A percentile compares a stretch with the other conserved stretches of the same genome.
Evolutionary conservation across 2,113 vertebrate species (phyloP).

Genomic region (Podarcis muralis): DNA sequence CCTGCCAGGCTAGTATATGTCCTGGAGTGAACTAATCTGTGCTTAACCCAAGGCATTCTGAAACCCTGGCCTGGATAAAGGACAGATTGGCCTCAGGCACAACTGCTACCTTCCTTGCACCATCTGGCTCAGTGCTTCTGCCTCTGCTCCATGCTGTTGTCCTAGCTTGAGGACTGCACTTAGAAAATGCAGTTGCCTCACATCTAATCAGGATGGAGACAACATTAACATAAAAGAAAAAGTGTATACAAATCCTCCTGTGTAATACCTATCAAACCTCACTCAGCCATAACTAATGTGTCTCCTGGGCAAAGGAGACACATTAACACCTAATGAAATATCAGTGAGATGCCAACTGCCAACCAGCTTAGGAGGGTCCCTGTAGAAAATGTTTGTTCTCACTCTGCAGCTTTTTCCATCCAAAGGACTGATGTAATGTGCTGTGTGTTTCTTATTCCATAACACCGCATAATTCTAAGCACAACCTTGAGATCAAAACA

Average conservation of each 20-base stretch:
- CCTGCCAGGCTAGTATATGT: too few relatives aligned
- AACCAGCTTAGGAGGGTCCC: constrained; percentile 26
- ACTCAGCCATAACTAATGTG: constrained; percentile 24
- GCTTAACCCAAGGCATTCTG: too few relatives aligned
- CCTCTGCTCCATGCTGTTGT: neutral
- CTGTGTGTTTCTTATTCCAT: constrained; percentile 36
- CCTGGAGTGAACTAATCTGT: too few relatives aligned
- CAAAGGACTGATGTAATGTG: rapidly evolving
- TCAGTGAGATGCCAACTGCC: constrained; percentile 39
- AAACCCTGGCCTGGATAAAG: neutral
- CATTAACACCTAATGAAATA: constrained; percentile 41
- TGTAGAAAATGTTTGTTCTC: constrained; percentile 17
- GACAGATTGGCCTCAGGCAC: neutral
- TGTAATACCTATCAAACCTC: constrained; percentile 29
- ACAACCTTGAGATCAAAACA: constrained; percentile 65
- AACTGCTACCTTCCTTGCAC: neutral
- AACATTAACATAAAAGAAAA: constrained; percentile 29
- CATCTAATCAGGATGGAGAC: constrained; percentile 19
- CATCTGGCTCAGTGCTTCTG: neutral
- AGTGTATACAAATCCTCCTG: neutral
- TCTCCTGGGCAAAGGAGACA: constrained; percentile 9
- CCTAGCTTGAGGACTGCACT: neutral
- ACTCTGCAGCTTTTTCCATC: constrained; percentile 23
- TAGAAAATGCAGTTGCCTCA: neutral
- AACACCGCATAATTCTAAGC: constrained; percentile 51